Percentiles rank a stretch among this genome's conserved stretches.
Conservation (phyloP, 1,140 invertebrate species). For the Nasonia vitripennis region DNA sequence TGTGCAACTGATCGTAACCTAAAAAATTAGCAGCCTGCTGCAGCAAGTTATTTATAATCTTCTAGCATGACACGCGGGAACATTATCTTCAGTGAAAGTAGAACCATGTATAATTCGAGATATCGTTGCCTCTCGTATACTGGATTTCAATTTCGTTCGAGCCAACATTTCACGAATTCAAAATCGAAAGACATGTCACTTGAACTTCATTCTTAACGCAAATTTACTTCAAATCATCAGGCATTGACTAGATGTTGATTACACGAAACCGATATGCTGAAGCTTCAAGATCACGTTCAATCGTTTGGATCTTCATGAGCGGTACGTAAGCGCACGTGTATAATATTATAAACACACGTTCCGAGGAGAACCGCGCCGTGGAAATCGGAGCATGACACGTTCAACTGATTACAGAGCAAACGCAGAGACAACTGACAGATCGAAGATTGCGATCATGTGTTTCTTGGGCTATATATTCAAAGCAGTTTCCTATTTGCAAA, state of each 20-base stretch:
- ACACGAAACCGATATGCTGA: neutral
- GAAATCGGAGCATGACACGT: constrained; percentile 39
- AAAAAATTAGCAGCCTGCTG: neutral
- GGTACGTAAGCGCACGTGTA: neutral
- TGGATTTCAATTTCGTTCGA: neutral
- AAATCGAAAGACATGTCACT: no score
- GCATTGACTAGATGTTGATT: neutral
- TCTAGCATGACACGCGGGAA: neutral
- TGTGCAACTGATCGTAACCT: neutral
- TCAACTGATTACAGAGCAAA: neutral
- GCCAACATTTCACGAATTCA: neutral
- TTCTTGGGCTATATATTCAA: neutral
- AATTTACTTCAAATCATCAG: no score
- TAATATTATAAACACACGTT: neutral
- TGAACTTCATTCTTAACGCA: no score
- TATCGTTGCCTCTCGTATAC: neutral
- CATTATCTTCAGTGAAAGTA: constrained; percentile 27
- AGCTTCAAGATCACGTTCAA: neutral
- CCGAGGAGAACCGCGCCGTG: neutral
- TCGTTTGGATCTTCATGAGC: neutral
- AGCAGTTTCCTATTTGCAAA: neutral
- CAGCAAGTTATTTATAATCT: constrained; percentile 1
- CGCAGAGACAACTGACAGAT: neutral
- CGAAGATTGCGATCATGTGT: neutral
- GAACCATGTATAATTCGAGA: neutral